Evolutionary conservation across 2,113 vertebrate species (phyloP).

Genomic region (Sitta europaea): DNA sequence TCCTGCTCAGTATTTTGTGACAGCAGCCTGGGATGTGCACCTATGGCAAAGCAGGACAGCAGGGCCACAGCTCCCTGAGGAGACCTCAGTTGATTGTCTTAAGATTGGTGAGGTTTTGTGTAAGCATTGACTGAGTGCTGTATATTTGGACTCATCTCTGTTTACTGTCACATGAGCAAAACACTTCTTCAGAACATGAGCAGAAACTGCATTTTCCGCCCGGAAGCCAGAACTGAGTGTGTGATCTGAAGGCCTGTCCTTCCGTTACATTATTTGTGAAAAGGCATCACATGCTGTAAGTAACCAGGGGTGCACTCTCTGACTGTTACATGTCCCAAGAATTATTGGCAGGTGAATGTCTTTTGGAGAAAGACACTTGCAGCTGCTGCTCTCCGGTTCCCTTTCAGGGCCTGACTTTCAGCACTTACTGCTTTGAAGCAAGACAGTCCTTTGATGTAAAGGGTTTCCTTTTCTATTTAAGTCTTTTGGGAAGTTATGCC

Average conservation of each 20-base stretch:
- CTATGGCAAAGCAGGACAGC: background rate
- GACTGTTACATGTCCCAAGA: background rate
- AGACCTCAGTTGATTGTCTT: accelerated
- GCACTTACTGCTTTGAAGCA: background rate
- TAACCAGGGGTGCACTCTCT: background rate
- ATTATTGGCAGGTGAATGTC: background rate
- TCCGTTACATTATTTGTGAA: background rate
- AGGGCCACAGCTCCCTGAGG: background rate
- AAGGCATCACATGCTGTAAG: background rate
- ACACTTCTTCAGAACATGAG: background rate
- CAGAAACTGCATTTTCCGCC: background rate
- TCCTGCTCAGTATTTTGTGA: accelerated
- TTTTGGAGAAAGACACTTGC: background rate
- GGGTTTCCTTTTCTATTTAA: background rate
- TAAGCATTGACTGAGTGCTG: background rate
- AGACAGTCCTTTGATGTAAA: background rate
- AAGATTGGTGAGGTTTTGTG: background rate
- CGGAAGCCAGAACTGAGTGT: background rate
- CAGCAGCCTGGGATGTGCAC: accelerated
- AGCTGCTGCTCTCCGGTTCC: background rate
- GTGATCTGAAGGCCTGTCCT: background rate
- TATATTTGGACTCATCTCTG: background rate
- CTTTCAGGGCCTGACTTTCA: background rate
- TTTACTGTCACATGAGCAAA: background rate
- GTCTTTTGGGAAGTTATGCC: background rate